phyloP scores from a whole-genome alignment of 2,888 invertebrate genomes.

The Euspilapteryx auroguttella region DNA sequence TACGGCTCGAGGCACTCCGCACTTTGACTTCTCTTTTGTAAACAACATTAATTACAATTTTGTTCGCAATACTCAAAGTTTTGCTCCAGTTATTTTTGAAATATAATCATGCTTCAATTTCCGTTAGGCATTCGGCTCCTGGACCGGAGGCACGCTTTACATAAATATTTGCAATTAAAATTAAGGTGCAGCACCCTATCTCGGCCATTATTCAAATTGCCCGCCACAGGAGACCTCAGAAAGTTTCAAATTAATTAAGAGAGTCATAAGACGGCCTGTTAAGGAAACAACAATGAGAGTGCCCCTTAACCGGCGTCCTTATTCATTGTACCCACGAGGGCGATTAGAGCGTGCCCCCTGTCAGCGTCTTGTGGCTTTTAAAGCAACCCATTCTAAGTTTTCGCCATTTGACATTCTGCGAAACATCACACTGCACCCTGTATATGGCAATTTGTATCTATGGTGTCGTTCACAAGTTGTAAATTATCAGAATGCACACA shows the following conservation, averaged over 20 bases:
- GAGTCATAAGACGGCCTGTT: conserved; percentile 57
- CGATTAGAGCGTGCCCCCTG: conserved; percentile 31
- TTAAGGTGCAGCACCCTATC: conserved; percentile 51
- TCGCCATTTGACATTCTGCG: conserved; percentile 18
- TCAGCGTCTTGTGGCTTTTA: conserved; percentile 36
- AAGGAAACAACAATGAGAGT: conserved; percentile 54
- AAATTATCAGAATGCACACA: no score
- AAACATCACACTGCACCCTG: conserved; percentile 5
- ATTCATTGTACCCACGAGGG: conserved; percentile 43
- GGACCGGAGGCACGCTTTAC: conserved; percentile 49
- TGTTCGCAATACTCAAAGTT: no score
- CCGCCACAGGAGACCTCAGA: conserved; percentile 56
- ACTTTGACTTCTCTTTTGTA: no score
- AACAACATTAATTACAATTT: no score
- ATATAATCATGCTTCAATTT: conserved; percentile 47
- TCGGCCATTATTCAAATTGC: conserved; percentile 56
- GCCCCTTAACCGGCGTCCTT: conserved; percentile 34
- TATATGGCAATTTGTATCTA: no score
- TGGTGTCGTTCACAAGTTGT: no score
- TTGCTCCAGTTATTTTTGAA: no score
- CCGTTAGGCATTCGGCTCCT: conserved; percentile 16
- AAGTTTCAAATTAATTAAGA: conserved; percentile 63
- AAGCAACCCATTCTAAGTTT: conserved; percentile 11
- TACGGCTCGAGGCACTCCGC: no score
- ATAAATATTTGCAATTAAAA: conserved; percentile 63